Evolutionary conservation across 1,140 invertebrate species (phyloP).

Genomic region (Cotesia glomerata): DNA sequence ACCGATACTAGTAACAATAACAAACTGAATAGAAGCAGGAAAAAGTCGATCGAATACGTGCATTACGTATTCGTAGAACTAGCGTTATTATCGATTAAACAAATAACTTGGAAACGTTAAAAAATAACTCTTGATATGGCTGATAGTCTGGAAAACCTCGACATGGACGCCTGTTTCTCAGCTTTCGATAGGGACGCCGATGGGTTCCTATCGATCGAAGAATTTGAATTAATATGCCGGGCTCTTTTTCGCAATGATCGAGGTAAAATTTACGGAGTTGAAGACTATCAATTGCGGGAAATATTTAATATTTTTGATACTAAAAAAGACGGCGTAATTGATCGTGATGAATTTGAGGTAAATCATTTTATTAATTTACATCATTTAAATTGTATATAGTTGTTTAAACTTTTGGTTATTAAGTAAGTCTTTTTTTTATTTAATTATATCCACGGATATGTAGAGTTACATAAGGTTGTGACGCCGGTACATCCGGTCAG

Average conservation of each 20-base stretch:
- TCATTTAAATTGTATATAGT: background rate
- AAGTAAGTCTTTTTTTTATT: background rate
- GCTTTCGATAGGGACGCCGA: constrained; percentile 88
- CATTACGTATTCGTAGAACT: background rate
- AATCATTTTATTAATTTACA: constrained; percentile 6
- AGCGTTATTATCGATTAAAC: constrained; percentile 57
- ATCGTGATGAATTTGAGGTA: constrained; percentile 79
- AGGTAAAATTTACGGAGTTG: constrained; percentile 83
- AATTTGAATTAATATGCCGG: constrained; percentile 82
- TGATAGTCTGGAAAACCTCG: constrained; percentile 35
- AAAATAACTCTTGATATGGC: constrained; percentile 20
- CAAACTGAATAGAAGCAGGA: background rate
- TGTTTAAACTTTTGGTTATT: background rate
- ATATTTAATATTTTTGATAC: constrained; percentile 82
- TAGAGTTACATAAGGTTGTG: too few species aligned
- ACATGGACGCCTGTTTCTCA: constrained; percentile 86
- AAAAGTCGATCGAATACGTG: background rate
- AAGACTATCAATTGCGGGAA: constrained; percentile 74
- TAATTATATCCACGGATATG: constrained; percentile 35
- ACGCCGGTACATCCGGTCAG: too few species aligned
- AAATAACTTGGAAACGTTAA: constrained; percentile 45
- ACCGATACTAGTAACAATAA: background rate
- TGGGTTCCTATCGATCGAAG: constrained; percentile 76
- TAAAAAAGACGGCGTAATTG: constrained; percentile 79
- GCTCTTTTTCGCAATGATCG: constrained; percentile 86